Base-by-base conservation (phyloP, 92 coral and sea anemone species). In the Isaurus tuberculatus region DNA sequence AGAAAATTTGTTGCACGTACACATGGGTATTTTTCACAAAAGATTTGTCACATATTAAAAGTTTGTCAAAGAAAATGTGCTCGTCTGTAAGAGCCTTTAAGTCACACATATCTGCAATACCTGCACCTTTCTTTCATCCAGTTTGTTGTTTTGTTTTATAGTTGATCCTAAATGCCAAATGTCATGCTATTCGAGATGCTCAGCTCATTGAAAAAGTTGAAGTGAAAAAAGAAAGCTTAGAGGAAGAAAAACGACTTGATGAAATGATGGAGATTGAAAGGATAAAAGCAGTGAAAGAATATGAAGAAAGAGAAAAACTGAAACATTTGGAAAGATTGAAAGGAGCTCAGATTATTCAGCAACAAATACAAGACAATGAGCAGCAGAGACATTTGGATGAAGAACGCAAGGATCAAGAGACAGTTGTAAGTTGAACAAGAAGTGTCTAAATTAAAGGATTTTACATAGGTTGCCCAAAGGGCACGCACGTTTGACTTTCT, bases 191-290 rank as follows among this genome's bases (percentile, higher is more conserved):
- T 72, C 95, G 99, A 66, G 99, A 97, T 89, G 99, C 99, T 0
- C 99, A 97, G 70, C 95, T 97, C 32, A 94, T 97, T 25, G 99
- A 97, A 66, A 97, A 97, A 43, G 99, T 97, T 11, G 99, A 97
- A 5, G 89, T 97, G 79, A 97, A 90, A 86, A 97, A 97, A 81
- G 99, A 97, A 65, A 88, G 89, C 44, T 89, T 97, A 6, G 93
- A 87, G 5, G 99, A 97, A 66, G 99, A 97, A 72, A 97, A 92
- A 30, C 85, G 98, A 73, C 94, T 97, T 26, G 99, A 97, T 80
- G 98, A 97, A 51, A 94, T 97, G 99, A 97, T 97, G 99, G 99
- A 97, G 65, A 91, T 97, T 37, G 99, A 97, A 72, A 89, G 99
- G 71, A 83, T 83, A 11, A 97, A 94, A 57, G 98, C 98, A 5